Evolutionary conservation across 2,113 vertebrate genomes (phyloP).

Genomic region (Poicephalus meyeri): DNA sequence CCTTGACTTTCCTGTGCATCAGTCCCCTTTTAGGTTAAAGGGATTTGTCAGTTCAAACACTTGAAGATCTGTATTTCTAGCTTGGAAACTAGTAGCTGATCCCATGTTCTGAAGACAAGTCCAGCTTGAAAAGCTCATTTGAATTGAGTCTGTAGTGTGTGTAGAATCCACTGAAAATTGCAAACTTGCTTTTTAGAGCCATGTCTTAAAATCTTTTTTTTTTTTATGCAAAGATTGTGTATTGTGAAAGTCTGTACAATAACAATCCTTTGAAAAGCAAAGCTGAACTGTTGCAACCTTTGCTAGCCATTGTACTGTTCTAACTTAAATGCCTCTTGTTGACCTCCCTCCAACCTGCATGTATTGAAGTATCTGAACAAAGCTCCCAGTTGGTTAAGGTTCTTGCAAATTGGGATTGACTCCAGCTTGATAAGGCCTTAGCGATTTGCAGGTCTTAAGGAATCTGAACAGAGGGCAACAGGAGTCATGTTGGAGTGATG

Average conservation of each 20-base stretch:
- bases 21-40: not conserved
- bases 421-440: not conserved
- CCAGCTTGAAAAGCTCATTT: not conserved
- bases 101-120: not conserved
- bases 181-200: not conserved
- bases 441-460: not conserved
- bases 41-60: not conserved
- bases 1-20: not conserved
- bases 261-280: not conserved
- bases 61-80: not conserved
- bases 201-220: not conserved
- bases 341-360: rapidly evolving
- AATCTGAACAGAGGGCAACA: not conserved
- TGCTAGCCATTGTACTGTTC: not conserved
- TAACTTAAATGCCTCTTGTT: not conserved
- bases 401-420: not conserved
- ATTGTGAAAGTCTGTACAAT: not conserved
- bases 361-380: not conserved
- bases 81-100: not conserved
- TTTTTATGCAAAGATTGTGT: not conserved
- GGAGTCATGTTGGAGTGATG: not conserved
- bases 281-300: not conserved
- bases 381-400: not conserved
- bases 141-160: not conserved
- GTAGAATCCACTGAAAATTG: not conserved